phyloP scores from a whole-genome alignment of 23 tunicate species.

The Halocynthia roretzi region DNA sequence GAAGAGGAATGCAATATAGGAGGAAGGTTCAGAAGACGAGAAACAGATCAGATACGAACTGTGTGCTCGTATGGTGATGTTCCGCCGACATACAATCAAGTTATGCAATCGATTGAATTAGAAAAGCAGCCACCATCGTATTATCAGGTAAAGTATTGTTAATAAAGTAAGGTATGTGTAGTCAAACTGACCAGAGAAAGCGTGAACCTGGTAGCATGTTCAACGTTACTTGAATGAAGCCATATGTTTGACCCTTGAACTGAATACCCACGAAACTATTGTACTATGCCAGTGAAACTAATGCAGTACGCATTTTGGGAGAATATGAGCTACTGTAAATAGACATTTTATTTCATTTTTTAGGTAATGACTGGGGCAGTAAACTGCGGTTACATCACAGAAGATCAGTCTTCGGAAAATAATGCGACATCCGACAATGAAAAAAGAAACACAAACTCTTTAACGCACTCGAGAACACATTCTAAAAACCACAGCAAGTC shows the following conservation, averaged over 20 bases:
- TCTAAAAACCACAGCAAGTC: not conserved
- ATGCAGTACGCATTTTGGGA: not conserved
- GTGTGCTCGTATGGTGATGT: slow-evolving; percentile 26
- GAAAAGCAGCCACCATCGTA: slow-evolving; percentile 30
- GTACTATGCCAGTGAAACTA: too few species aligned
- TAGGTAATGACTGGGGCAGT: slow-evolving; percentile 33
- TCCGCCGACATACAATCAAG: slow-evolving; percentile 42
- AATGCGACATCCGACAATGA: not conserved
- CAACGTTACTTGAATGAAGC: not conserved
- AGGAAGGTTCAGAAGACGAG: not conserved
- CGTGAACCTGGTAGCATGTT: not conserved
- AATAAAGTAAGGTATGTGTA: not conserved
- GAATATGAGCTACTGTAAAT: not conserved
- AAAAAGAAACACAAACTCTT: slow-evolving; percentile 7
- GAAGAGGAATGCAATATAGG: not conserved
- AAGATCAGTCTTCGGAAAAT: not conserved
- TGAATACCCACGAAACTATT: too few species aligned
- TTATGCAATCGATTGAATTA: slow-evolving; percentile 21
- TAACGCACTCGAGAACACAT: not conserved
- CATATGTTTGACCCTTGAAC: too few species aligned
- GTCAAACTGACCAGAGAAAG: not conserved
- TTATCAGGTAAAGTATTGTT: slow-evolving; percentile 17
- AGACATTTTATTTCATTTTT: not conserved
- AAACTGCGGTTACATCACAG: slow-evolving; percentile 26
- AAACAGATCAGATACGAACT: slow-evolving; percentile 1